Base-by-base conservation (phyloP, 2,888 invertebrate genomes). In the Lamproptera curius region DNA sequence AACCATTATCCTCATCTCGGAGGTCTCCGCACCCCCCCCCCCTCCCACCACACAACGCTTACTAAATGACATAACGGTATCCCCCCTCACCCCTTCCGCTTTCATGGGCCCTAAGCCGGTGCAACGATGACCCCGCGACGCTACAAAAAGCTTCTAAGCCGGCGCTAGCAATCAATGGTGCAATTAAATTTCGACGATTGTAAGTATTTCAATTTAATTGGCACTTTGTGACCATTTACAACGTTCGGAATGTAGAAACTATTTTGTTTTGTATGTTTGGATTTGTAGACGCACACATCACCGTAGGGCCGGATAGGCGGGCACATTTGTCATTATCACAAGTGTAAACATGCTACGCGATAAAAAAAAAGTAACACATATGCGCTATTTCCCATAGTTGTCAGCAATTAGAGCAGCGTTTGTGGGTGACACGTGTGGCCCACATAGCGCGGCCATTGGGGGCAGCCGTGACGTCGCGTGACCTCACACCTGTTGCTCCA, bases 371-470 rank as follows among this genome's bases (percentile, higher is more conserved):
- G 69, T 67, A 67, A 70, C 72, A 76, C 70, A 79, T 81, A 81
- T 76, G 79, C 70, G 73, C 72, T 79, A 74, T 81, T 85, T 84
- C 81, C 79, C 79, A 80, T 84, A 83, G 77, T 78, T 76, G 78
- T 78, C 74, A 75, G 81, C 77, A 80, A 84, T 84, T 83, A 82
- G 76, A 78, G 67, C 77, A 72, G 65, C 61, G 71, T 71, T 70
- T 62, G 71, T 68, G 63, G 65, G 67, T 65, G 81, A 78, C 85
- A 86, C 85, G 85, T 84, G 86, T 85, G 84, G 72, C 83, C 82
- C 80, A 83, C 79, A 84, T 83, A 76, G 11, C 62, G 70, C 70
- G 70, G 70, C 73, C 81, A 80, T 80, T 76, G 76, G 80, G 72
- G 69, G 62, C 65, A 67, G 67, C 72, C 72, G 77, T 83, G 82